Conservation (phyloP, 2,113 vertebrate species). For the Notothenia coriiceps region DNA sequence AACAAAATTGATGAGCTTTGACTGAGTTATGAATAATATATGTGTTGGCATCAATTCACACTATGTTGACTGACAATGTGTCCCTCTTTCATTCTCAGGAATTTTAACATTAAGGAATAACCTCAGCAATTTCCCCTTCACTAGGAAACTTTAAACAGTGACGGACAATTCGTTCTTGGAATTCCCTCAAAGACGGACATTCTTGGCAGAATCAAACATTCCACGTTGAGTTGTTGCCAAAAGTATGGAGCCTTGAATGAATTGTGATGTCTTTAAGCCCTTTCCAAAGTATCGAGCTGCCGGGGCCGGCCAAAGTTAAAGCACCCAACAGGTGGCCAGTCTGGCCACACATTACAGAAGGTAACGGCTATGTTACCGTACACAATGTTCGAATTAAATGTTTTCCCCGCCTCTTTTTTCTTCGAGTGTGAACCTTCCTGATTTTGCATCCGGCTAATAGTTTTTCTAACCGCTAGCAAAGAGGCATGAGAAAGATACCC, state of each 20-base stretch:
- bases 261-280: conserved; percentile 76
- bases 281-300: no score
- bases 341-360: no score
- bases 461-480: no score
- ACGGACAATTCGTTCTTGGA: conserved; percentile 7
- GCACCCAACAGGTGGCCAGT: conserved; percentile 61
- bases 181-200: conserved; percentile 22
- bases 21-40: neutral
- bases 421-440: no score
- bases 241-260: conserved; percentile 36
- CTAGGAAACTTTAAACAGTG: conserved; percentile 58
- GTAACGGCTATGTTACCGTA: no score
- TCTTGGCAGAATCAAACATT: conserved; percentile 56
- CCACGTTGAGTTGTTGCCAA: conserved; percentile 37
- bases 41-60: neutral
- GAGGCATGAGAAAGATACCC: no score
- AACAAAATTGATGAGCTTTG: neutral
- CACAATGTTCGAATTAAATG: no score
- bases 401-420: no score
- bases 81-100: neutral
- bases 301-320: no score
- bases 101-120: neutral
- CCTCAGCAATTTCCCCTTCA: neutral
- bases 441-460: no score
- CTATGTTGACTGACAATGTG: neutral